Conservation (phyloP, 2,888 invertebrate species). For the Dryobota labecula region DNA sequence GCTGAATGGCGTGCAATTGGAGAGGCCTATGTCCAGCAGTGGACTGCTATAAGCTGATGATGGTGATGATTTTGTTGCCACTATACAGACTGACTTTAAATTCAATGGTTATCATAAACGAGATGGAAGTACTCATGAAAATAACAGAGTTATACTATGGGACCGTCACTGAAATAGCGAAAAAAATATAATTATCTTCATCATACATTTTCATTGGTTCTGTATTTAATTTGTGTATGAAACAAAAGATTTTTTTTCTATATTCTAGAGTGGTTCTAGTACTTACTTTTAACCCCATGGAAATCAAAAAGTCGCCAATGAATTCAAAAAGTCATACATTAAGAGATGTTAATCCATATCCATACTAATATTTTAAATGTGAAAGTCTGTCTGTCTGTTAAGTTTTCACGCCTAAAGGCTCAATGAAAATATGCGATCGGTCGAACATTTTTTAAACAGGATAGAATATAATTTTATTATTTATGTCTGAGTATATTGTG, state of each 20-base stretch:
- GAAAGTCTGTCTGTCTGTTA: no score
- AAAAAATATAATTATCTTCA: no score
- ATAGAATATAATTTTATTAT: no score
- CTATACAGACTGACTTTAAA: background rate
- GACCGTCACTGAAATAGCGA: background rate
- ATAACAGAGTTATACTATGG: background rate
- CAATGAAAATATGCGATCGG: slow-evolving; percentile 1
- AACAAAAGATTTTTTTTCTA: background rate
- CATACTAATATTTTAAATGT: no score
- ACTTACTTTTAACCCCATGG: no score
- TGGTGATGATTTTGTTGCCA: background rate
- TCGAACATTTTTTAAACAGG: background rate
- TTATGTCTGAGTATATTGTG: no score
- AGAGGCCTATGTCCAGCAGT: no score
- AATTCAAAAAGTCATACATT: background rate
- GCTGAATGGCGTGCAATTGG: no score
- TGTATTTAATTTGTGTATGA: background rate
- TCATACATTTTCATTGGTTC: background rate
- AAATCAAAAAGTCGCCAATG: background rate
- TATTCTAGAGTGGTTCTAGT: background rate
- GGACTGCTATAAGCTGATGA: no score
- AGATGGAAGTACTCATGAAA: background rate
- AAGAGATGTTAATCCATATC: no score
- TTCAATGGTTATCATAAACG: background rate
- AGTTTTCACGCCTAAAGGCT: no score